Evolutionary conservation across 2,888 invertebrate genomes (phyloP).

Genomic region (Apeira syringaria): DNA sequence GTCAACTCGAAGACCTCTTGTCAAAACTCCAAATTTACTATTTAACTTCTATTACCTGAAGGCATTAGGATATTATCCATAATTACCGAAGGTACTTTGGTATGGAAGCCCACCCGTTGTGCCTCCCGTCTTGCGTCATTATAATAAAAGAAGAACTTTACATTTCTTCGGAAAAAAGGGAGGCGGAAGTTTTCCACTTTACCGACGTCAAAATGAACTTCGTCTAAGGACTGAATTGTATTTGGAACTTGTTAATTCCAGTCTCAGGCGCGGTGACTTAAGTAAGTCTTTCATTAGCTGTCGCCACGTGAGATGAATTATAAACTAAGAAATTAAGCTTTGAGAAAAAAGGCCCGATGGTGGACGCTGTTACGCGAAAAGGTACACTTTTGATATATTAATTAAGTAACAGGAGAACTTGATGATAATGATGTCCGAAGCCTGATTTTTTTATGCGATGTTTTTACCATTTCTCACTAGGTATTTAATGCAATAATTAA

Average conservation of each 20-base stretch:
- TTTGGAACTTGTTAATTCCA: slow-evolving; percentile 79
- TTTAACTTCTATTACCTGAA: slow-evolving; percentile 8
- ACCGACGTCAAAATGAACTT: slow-evolving; percentile 73
- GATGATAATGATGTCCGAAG: too few relatives aligned
- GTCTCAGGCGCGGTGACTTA: slow-evolving; percentile 71
- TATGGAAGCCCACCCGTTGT: slow-evolving; percentile 36
- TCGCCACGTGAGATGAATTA: slow-evolving; percentile 74
- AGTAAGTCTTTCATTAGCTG: slow-evolving; percentile 80
- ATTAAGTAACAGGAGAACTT: too few relatives aligned
- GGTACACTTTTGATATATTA: slow-evolving; percentile 4
- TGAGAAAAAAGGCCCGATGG: slow-evolving; percentile 21
- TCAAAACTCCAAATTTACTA: background rate
- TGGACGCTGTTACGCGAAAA: background rate
- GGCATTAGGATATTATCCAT: slow-evolving; percentile 39
- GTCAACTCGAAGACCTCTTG: background rate
- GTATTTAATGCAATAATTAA: too few relatives aligned
- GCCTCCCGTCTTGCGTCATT: slow-evolving; percentile 54
- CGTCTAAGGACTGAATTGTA: slow-evolving; percentile 76
- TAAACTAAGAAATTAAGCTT: slow-evolving; percentile 58
- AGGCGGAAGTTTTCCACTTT: slow-evolving; percentile 74
- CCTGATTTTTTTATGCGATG: too few relatives aligned
- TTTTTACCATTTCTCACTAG: too few relatives aligned
- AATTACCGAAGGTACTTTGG: slow-evolving; percentile 33
- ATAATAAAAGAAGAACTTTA: slow-evolving; percentile 65
- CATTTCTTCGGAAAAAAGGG: slow-evolving; percentile 58